Conservation (phyloP, 2,113 vertebrate genomes). For the Periophthalmodon schlosseri region DNA sequence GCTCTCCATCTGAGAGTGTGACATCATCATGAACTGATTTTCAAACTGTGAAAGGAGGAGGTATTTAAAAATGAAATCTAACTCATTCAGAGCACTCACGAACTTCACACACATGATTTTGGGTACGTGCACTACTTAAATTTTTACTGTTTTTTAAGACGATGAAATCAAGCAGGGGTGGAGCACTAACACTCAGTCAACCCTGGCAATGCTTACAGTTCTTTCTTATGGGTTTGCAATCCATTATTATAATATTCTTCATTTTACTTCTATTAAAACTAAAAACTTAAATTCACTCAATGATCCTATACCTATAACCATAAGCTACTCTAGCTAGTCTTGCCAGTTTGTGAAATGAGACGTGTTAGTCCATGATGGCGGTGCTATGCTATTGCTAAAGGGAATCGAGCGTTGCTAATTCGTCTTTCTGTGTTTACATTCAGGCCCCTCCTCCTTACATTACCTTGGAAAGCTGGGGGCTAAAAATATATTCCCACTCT, state of each 20-base stretch:
- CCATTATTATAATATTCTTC: too few species aligned
- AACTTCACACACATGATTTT: not conserved
- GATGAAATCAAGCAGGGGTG: not conserved
- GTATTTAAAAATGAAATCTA: not conserved
- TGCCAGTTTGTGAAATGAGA: not conserved
- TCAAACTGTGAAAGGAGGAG: not conserved
- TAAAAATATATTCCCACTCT: slow-evolving; percentile 61
- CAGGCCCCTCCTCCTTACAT: slow-evolving; percentile 22
- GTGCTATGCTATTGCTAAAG: slow-evolving; percentile 19
- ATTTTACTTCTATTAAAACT: too few species aligned
- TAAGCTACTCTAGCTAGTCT: not conserved
- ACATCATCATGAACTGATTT: not conserved
- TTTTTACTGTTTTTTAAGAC: not conserved
- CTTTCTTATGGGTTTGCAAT: too few species aligned
- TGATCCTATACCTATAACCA: too few species aligned
- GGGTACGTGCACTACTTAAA: not conserved
- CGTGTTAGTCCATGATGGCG: slow-evolving; percentile 21
- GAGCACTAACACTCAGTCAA: too few species aligned
- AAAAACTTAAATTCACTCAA: too few species aligned
- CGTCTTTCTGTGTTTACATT: slow-evolving; percentile 45
- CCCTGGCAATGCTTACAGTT: too few species aligned
- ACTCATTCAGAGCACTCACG: not conserved
- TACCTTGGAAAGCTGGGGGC: slow-evolving; percentile 45
- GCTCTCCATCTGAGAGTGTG: too few species aligned
- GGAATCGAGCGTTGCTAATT: slow-evolving; percentile 29